Percentiles rank a stretch among this genome's conserved stretches.
Evolutionary conservation across 2,888 invertebrate species (phyloP).

Genomic region (Amiota communis): DNA sequence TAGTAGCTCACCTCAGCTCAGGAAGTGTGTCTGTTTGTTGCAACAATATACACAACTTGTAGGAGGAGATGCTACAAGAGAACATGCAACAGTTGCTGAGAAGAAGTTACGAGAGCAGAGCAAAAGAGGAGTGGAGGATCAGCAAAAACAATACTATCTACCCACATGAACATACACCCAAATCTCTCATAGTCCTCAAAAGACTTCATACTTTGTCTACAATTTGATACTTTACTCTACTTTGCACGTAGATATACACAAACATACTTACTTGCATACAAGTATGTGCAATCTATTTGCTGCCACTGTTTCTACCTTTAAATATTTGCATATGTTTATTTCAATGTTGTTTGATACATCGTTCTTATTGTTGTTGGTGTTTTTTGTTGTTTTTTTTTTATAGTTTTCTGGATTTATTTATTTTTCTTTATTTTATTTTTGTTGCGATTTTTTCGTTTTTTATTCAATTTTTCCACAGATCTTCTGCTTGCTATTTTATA

Average conservation of each 20-base stretch:
- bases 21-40: neutral
- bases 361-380: conserved; percentile 68
- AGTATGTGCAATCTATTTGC: conserved; percentile 27
- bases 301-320: conserved; percentile 15
- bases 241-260: no score
- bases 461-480: neutral
- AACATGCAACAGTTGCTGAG: neutral
- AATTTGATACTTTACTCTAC: neutral
- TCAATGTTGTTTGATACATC: conserved; percentile 58
- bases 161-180: neutral
- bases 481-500: no score
- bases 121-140: no score
- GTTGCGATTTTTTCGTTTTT: neutral
- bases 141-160: no score
- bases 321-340: conserved; percentile 67
- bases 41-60: conserved; percentile 45
- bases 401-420: conserved; percentile 34
- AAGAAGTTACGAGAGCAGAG: no score
- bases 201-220: neutral
- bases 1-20: neutral
- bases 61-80: conserved; percentile 41
- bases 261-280: neutral
- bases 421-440: neutral
- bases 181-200: neutral
- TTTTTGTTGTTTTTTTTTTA: conserved; percentile 67